phyloP scores from a whole-genome alignment of 2,113 vertebrate genomes.

The Phoxinus phoxinus region DNA sequence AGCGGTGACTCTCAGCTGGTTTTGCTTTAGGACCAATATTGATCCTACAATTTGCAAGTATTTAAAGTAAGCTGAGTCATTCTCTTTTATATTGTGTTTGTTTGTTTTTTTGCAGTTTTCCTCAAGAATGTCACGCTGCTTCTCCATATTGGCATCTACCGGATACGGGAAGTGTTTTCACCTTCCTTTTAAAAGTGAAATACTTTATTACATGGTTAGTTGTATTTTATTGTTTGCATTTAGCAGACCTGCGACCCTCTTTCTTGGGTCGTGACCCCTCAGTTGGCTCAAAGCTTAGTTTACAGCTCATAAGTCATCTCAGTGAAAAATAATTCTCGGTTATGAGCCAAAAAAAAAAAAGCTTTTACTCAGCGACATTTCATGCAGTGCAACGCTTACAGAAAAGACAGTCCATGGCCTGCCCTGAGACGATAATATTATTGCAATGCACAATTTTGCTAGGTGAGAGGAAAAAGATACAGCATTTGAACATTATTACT shows the following conservation, averaged over 20 bases:
- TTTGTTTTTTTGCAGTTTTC: neutral
- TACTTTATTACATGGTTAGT: neutral
- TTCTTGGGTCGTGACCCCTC: neutral
- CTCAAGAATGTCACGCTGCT: neutral
- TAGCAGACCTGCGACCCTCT: neutral
- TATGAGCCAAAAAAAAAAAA: neutral
- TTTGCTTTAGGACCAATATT: neutral
- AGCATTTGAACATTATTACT: constrained; percentile 57
- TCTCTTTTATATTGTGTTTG: neutral
- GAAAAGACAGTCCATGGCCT: neutral
- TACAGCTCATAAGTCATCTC: constrained; percentile 11
- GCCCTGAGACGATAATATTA: constrained; percentile 3
- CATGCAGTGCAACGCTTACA: neutral
- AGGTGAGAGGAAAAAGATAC: constrained; percentile 25
- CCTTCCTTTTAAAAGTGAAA: neutral
- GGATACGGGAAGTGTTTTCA: neutral
- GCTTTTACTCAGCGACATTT: constrained; percentile 14
- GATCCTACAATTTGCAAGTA: neutral
- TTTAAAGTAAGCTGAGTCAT: neutral
- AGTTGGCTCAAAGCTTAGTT: neutral
- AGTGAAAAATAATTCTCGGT: neutral
- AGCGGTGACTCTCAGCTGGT: neutral
- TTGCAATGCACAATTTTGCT: constrained; percentile 29
- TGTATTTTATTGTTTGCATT: neutral
- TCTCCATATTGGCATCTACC: neutral